phyloP scores from a whole-genome alignment of 2,888 invertebrate species.

The Drosophila maculinotata region DNA sequence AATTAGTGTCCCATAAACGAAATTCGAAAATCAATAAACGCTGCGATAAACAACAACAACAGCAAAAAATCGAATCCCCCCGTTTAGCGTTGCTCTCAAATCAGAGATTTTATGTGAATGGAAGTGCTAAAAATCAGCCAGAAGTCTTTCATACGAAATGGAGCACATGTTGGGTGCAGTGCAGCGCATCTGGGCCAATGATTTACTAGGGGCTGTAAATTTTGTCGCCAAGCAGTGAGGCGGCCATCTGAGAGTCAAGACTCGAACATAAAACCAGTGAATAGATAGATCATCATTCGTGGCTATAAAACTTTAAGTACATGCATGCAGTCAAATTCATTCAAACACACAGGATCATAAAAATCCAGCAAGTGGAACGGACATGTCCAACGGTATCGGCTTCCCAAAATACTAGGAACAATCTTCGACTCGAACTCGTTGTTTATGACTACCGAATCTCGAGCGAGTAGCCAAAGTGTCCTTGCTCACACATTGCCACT shows the following conservation, averaged over 20 bases:
- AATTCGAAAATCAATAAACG: slow-evolving; percentile 34
- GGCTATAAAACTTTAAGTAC: slow-evolving; percentile 62
- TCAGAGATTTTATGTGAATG: slow-evolving; percentile 46
- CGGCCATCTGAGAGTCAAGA: slow-evolving; percentile 28
- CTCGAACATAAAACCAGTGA: slow-evolving; percentile 40
- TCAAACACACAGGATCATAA: slow-evolving; percentile 61
- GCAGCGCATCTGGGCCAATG: slow-evolving; percentile 26
- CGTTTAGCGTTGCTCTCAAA: slow-evolving; percentile 7
- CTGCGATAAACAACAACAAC: too few species aligned
- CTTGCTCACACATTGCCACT: slow-evolving; percentile 51
- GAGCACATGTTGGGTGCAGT: slow-evolving; percentile 54
- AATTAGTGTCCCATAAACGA: slow-evolving; percentile 61
- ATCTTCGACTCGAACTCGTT: slow-evolving; percentile 16
- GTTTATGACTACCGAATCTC: slow-evolving; percentile 65
- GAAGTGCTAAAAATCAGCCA: slow-evolving; percentile 36
- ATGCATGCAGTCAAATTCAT: slow-evolving; percentile 57
- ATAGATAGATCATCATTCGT: slow-evolving; percentile 58
- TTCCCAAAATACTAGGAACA: slow-evolving; percentile 33
- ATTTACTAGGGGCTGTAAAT: slow-evolving; percentile 72
- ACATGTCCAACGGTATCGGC: slow-evolving; percentile 30
- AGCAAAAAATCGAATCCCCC: slow-evolving; percentile 11
- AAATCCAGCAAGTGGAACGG: slow-evolving; percentile 29
- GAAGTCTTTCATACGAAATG: slow-evolving; percentile 32
- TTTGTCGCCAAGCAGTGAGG: slow-evolving; percentile 51
- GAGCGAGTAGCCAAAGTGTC: slow-evolving; percentile 48